phyloP scores from a whole-genome alignment of 2,888 invertebrate species.

The Aphidoletes aphidimyza region DNA sequence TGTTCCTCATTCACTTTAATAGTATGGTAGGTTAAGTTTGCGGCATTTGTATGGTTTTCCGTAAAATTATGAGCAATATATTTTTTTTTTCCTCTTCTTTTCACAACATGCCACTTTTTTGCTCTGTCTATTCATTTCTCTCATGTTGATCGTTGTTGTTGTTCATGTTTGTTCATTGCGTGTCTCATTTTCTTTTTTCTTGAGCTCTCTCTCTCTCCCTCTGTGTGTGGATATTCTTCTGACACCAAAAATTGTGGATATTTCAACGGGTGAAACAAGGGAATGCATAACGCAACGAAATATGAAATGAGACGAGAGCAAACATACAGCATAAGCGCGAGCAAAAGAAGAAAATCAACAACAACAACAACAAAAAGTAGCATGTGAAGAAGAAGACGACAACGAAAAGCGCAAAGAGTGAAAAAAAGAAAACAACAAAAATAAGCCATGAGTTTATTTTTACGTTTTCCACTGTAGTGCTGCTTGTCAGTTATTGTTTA shows the following conservation, averaged over 20 bases:
- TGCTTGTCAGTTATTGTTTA: slow-evolving; percentile 35
- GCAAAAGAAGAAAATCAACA: not conserved
- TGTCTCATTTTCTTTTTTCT: not conserved
- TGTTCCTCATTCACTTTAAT: slow-evolving; percentile 34
- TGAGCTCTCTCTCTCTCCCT: not conserved
- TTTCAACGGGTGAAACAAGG: slow-evolving; percentile 9
- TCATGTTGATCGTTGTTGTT: not conserved
- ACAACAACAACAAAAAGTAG: not conserved
- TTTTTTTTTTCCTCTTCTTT: slow-evolving; percentile 13
- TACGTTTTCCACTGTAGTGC: slow-evolving; percentile 36
- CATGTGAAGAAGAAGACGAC: not conserved
- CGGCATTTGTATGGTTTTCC: slow-evolving; percentile 36
- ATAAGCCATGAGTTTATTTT: slow-evolving; percentile 36
- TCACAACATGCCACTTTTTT: not conserved
- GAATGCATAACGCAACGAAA: slow-evolving; percentile 1
- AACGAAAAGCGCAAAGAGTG: not conserved
- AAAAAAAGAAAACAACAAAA: not conserved
- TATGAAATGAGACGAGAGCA: not conserved
- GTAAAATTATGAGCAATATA: slow-evolving; percentile 28
- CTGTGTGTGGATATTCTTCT: too few species aligned
- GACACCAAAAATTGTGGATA: not conserved
- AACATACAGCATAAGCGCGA: not conserved
- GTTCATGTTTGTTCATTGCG: not conserved
- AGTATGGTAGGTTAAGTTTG: slow-evolving; percentile 36
- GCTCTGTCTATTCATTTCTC: not conserved